A percentile compares a stretch with the other conserved stretches of the same genome.
phyloP scores from a whole-genome alignment of 2,797 vertebrate species.

The Trachurus trachurus region DNA sequence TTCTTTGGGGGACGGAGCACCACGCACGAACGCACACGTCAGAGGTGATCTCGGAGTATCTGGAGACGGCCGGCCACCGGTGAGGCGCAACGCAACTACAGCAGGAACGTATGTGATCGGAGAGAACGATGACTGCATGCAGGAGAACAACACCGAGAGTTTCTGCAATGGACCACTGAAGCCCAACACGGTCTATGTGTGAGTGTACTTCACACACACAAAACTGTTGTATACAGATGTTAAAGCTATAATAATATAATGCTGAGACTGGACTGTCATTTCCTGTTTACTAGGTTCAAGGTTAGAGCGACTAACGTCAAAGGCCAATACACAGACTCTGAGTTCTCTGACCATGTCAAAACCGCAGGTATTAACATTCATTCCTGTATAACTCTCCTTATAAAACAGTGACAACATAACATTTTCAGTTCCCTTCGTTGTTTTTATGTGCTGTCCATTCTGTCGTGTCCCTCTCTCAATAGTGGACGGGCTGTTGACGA shows the following conservation, averaged over 20 bases:
- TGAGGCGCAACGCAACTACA: conserved; percentile 29
- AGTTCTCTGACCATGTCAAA: conserved; percentile 93
- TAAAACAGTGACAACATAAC: background rate
- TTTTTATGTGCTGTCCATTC: conserved; percentile 8
- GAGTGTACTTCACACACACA: conserved; percentile 75
- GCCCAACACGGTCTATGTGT: conserved; percentile 94
- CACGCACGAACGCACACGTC: conserved; percentile 61
- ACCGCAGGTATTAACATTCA: conserved; percentile 89
- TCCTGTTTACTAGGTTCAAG: conserved; percentile 90
- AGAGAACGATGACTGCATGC: conserved; percentile 86
- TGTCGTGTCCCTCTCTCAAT: conserved; percentile 26
- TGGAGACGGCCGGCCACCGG: background rate
- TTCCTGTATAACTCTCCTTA: background rate
- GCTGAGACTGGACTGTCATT: conserved; percentile 23
- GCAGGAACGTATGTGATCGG: conserved; percentile 91
- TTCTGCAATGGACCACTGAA: conserved; percentile 97
- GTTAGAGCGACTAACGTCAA: conserved; percentile 95
- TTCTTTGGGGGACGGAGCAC: conserved; percentile 64
- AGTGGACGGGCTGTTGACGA: conserved; percentile 90
- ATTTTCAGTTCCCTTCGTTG: background rate
- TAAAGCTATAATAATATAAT: background rate
- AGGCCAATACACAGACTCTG: conserved; percentile 95
- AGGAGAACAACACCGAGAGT: conserved; percentile 84
- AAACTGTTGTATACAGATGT: background rate
- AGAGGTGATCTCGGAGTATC: conserved; percentile 30